Percentiles rank a stretch among this genome's conserved stretches.
These are phyloP conservation scores for Diogma glabrata DNA, from an alignment of 2,888 invertebrate genomes.

Conservation along the genomic window DNA sequence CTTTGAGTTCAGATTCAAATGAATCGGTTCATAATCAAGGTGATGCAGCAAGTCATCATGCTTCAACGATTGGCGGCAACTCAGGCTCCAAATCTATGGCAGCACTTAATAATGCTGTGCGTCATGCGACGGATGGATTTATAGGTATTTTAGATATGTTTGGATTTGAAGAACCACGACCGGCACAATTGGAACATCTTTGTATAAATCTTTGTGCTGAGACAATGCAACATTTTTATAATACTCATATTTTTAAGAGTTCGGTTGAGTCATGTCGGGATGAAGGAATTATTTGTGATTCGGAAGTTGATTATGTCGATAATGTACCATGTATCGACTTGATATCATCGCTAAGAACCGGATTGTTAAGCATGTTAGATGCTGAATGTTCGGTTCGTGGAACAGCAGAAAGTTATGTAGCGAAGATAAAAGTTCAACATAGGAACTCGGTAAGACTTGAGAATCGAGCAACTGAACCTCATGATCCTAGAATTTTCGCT, in stretches of 20 bases:
- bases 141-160: constrained; percentile 95
- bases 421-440: constrained; percentile 67
- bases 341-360: constrained; percentile 84
- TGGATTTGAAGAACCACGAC: constrained; percentile 88
- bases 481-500: constrained; percentile 71
- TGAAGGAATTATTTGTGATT: constrained; percentile 80
- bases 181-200: constrained; percentile 81
- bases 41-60: constrained; percentile 74
- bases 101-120: constrained; percentile 80
- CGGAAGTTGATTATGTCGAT: constrained; percentile 88
- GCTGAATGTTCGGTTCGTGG: constrained; percentile 80
- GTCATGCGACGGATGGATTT: constrained; percentile 88
- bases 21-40: constrained; percentile 83
- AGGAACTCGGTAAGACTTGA: constrained; percentile 70
- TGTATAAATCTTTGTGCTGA: constrained; percentile 94
- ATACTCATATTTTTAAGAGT: constrained; percentile 91
- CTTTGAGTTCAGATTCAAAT: constrained; percentile 82
- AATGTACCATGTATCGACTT: constrained; percentile 91
- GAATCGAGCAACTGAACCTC: constrained; percentile 53
- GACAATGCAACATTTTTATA: constrained; percentile 96
- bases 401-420: constrained; percentile 66
- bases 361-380: constrained; percentile 82
- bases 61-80: constrained; percentile 66
- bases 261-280: constrained; percentile 88
- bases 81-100: constrained; percentile 86